Conservation (phyloP, 2,888 invertebrate genomes). For the Euplexia lucipara region DNA sequence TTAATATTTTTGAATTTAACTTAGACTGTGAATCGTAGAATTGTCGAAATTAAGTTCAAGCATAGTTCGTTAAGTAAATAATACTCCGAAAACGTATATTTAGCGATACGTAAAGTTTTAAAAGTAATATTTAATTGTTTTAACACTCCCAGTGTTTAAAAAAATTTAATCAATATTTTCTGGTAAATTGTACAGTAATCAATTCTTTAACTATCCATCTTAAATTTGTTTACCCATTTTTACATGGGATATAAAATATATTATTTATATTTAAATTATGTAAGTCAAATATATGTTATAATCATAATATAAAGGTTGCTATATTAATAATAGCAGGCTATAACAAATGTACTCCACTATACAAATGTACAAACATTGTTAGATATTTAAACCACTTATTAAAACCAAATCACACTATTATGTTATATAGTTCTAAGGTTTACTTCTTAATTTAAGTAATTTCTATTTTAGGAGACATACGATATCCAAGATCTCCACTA, state of each 20-base stretch:
- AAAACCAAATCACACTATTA: slow-evolving; percentile 60
- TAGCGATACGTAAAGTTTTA: slow-evolving; percentile 25
- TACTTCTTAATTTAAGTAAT: slow-evolving; percentile 8
- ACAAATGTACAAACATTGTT: slow-evolving; percentile 47
- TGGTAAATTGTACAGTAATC: background rate
- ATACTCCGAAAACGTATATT: slow-evolving; percentile 48
- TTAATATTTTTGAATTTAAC: slow-evolving; percentile 66
- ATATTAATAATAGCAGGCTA: slow-evolving; percentile 24
- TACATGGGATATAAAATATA: background rate
- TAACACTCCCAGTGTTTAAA: slow-evolving; percentile 26
- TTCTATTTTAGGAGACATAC: slow-evolving; percentile 35
- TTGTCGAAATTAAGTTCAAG: slow-evolving; percentile 56
- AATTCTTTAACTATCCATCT: slow-evolving; percentile 3
- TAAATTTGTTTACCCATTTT: background rate
- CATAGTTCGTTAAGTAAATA: slow-evolving; percentile 39
- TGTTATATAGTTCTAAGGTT: slow-evolving; percentile 61
- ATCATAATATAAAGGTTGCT: slow-evolving; percentile 23
- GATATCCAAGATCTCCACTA: slow-evolving; percentile 30
- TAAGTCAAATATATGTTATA: background rate
- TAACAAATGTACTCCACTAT: slow-evolving; percentile 46
- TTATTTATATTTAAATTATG: slow-evolving; percentile 3
- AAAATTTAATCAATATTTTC: background rate
- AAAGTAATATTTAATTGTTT: background rate
- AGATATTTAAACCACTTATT: slow-evolving; percentile 48
- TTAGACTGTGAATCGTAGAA: slow-evolving; percentile 64